Evolutionary conservation across 2,113 vertebrate genomes (phyloP).

Genomic region (Gobiocypris rarus): DNA sequence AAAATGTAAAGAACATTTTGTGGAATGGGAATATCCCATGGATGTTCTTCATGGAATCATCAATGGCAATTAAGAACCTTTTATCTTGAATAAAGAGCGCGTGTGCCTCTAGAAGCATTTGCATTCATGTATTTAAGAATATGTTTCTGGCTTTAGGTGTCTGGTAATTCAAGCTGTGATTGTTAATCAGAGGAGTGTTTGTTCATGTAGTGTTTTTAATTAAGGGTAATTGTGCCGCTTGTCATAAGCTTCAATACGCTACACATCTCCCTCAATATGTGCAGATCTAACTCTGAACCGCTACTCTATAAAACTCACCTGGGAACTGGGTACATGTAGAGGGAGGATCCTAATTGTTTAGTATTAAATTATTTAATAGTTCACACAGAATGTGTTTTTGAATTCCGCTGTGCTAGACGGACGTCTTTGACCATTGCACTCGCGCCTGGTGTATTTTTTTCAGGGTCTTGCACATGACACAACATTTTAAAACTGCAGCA

Average conservation of each 20-base stretch:
- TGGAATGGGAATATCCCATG: neutral
- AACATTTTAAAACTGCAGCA: neutral
- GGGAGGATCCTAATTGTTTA: neutral
- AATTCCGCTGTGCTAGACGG: neutral
- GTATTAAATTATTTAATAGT: neutral
- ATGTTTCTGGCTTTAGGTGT: neutral
- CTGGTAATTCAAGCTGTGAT: constrained; percentile 8
- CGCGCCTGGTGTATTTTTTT: neutral
- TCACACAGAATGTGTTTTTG: too few relatives aligned
- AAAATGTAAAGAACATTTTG: neutral
- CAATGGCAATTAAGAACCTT: neutral
- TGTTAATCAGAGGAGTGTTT: constrained; percentile 9
- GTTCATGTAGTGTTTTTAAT: constrained; percentile 22
- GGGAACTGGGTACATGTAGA: neutral
- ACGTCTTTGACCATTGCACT: neutral
- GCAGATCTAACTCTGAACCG: neutral
- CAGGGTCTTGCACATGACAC: neutral
- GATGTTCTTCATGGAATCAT: neutral
- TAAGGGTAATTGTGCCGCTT: constrained; percentile 2
- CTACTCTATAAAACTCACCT: neutral
- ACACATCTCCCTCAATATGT: neutral
- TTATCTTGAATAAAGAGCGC: neutral
- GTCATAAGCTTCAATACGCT: neutral
- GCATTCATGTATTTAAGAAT: neutral
- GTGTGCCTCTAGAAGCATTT: neutral